Percentiles rank a stretch among this genome's conserved stretches.
Conservation (phyloP, 1,140 invertebrate species). For the Trichonephila clavata region DNA sequence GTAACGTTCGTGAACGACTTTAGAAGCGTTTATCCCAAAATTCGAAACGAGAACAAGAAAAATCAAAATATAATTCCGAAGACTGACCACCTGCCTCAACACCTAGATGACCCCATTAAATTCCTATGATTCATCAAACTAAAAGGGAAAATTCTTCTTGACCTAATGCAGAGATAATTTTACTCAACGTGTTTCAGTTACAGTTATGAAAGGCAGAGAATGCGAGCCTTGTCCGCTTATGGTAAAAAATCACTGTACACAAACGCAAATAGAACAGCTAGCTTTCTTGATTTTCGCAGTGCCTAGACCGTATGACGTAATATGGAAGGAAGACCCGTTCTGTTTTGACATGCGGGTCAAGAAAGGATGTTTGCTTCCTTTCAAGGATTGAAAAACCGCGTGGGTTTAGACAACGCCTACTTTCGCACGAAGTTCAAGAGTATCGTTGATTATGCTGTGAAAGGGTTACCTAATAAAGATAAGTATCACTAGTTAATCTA, state of each 20-base stretch:
- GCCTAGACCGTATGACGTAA: constrained; percentile 12
- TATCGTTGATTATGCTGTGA: not conserved
- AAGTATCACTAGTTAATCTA: not conserved
- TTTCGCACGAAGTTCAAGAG: constrained; percentile 57
- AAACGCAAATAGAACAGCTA: constrained; percentile 1
- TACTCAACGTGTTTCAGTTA: not conserved
- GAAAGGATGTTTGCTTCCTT: constrained; percentile 43
- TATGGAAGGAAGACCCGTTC: constrained; percentile 13
- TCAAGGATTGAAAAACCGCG: constrained; percentile 51
- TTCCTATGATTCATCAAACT: constrained; percentile 30
- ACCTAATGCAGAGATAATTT: not conserved
- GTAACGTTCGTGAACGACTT: not conserved
- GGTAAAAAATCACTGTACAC: not conserved
- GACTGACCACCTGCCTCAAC: constrained; percentile 18
- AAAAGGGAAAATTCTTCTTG: not conserved
- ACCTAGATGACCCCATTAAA: constrained; percentile 29
- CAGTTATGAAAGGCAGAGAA: not conserved
- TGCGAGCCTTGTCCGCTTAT: not conserved
- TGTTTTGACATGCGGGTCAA: constrained; percentile 40
- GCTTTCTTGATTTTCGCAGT: not conserved
- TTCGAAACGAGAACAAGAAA: not conserved
- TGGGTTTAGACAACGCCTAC: constrained; percentile 57
- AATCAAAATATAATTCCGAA: not conserved
- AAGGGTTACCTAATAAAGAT: constrained; percentile 27
- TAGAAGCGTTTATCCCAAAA: not conserved